A percentile compares a stretch with the other conserved stretches of the same genome.
phyloP scores from a whole-genome alignment of 2,113 vertebrate species.

The human region GRCh38 chr20:7935001-7935500 shows the following conservation, averaged over 20 bases:
- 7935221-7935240: background rate
- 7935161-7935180: rapidly evolving
- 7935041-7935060: background rate
- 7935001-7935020: background rate
- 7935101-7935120: background rate
- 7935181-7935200: background rate
- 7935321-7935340: background rate
- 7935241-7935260: background rate
- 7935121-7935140: background rate
- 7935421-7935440: background rate
- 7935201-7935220: background rate
- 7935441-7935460: background rate
- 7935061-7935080: background rate
- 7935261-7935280: background rate
- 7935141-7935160: background rate
- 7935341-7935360: background rate
- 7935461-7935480: background rate
- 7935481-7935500: background rate
- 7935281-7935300: background rate
- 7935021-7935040: background rate
- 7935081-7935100: background rate
- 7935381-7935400: background rate
- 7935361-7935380: conserved; percentile 10
- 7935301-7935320: background rate
- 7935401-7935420: background rate